These are phyloP conservation scores for Nyctibius bracteatus DNA, from an alignment of 2,113 vertebrate genomes.

Conservation along the genomic window DNA sequence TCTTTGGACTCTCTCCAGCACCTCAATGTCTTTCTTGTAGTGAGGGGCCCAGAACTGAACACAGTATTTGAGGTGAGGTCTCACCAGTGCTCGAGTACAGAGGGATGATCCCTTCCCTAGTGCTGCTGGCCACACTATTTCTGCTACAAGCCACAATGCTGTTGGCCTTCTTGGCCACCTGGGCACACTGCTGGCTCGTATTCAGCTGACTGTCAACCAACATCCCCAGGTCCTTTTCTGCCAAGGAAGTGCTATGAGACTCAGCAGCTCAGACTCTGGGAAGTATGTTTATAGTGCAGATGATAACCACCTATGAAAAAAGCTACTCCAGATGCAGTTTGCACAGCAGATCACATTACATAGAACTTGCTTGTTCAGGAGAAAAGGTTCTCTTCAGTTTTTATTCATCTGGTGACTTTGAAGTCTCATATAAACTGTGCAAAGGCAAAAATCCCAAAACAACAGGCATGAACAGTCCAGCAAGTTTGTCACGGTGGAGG, in stretches of 20 bases:
- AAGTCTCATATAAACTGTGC: background rate
- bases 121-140: too few species aligned
- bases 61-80: too few species aligned
- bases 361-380: background rate
- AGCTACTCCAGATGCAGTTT: background rate
- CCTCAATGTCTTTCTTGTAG: too few species aligned
- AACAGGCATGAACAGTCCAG: background rate
- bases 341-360: background rate
- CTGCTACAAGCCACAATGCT: too few species aligned
- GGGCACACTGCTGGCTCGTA: too few species aligned
- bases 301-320: background rate
- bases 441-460: background rate
- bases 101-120: too few species aligned
- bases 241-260: background rate
- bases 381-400: background rate
- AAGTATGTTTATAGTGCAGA: background rate
- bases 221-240: too few species aligned
- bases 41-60: too few species aligned
- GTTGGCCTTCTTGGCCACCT: too few species aligned
- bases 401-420: background rate
- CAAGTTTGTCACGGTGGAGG: background rate
- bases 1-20: too few species aligned
- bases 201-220: too few species aligned
- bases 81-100: too few species aligned
- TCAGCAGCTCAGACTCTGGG: background rate